These are phyloP conservation scores for Frankliniella fusca DNA, from an alignment of 2,888 invertebrate genomes.

Conservation along the genomic window DNA sequence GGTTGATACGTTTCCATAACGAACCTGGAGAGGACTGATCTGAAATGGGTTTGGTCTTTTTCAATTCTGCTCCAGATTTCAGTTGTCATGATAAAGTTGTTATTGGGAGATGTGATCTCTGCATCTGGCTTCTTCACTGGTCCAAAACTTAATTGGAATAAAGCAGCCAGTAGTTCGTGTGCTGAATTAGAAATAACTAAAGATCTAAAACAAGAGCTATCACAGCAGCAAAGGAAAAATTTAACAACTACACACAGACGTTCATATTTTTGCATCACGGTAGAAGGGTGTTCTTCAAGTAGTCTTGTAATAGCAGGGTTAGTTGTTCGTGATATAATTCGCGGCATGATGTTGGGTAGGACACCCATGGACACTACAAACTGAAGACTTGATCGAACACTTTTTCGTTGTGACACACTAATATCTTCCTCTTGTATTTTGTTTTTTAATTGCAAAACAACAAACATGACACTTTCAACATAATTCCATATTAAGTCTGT, in stretches of 20 bases:
- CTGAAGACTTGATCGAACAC: conserved; percentile 59
- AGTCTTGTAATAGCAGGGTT: conserved; percentile 30
- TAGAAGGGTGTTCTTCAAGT: conserved; percentile 46
- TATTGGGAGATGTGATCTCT: conserved; percentile 28
- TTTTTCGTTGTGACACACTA: conserved; percentile 63
- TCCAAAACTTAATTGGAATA: conserved; percentile 66
- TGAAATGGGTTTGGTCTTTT: conserved; percentile 53
- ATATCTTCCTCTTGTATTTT: conserved; percentile 44
- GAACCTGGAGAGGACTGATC: conserved; percentile 52
- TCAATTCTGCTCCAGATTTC: conserved; percentile 54
- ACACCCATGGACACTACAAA: conserved; percentile 63
- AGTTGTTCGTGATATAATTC: conserved; percentile 53
- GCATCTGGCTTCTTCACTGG: conserved; percentile 59
- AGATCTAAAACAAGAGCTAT: conserved; percentile 53
- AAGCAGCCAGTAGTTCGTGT: conserved; percentile 59
- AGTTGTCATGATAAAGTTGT: conserved; percentile 54
- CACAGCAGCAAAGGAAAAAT: conserved; percentile 52
- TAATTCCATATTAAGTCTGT: neutral
- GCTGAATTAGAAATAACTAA: conserved; percentile 56
- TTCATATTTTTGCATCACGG: conserved; percentile 40
- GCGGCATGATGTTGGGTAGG: conserved; percentile 60
- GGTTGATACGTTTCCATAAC: conserved; percentile 57
- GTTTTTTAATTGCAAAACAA: conserved; percentile 33
- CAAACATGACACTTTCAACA: neutral
- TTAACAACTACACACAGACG: conserved; percentile 51